A percentile compares a stretch with the other conserved stretches of the same genome.
Conservation (phyloP, 2,797 vertebrate species). For the Nyctalus aviator region DNA sequence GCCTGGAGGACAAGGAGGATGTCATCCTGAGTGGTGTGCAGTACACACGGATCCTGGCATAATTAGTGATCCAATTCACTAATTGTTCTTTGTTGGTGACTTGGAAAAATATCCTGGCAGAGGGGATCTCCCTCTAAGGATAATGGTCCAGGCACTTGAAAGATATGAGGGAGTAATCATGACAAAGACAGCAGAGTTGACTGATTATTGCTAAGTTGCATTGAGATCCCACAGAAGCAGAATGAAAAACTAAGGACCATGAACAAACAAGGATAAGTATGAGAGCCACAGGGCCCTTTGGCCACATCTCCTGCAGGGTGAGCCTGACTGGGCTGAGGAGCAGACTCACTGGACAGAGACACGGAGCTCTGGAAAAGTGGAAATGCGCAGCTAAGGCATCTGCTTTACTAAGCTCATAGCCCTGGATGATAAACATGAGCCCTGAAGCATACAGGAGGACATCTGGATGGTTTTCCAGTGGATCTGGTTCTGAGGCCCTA, state of each 20-base stretch:
- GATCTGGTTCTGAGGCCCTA: neutral
- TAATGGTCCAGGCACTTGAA: neutral
- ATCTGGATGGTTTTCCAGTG: neutral
- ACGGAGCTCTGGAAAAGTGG: neutral
- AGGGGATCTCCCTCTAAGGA: neutral
- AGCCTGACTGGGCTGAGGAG: neutral
- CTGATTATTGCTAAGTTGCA: conserved; percentile 6
- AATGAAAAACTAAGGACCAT: neutral
- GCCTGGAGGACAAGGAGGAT: neutral
- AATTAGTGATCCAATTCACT: neutral
- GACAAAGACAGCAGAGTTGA: neutral
- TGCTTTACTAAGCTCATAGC: neutral
- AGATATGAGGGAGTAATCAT: neutral
- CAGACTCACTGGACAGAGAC: neutral
- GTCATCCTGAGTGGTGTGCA: neutral
- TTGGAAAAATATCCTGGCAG: neutral
- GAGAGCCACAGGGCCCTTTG: neutral
- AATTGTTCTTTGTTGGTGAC: neutral
- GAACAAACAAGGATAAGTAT: neutral
- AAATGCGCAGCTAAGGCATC: neutral
- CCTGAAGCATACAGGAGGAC: neutral
- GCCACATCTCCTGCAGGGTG: neutral
- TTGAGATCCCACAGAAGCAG: neutral
- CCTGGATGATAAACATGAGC: neutral
- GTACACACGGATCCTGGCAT: neutral